Conservation (phyloP, 1,140 invertebrate species). For the Leptestheria dahalacensis region DNA sequence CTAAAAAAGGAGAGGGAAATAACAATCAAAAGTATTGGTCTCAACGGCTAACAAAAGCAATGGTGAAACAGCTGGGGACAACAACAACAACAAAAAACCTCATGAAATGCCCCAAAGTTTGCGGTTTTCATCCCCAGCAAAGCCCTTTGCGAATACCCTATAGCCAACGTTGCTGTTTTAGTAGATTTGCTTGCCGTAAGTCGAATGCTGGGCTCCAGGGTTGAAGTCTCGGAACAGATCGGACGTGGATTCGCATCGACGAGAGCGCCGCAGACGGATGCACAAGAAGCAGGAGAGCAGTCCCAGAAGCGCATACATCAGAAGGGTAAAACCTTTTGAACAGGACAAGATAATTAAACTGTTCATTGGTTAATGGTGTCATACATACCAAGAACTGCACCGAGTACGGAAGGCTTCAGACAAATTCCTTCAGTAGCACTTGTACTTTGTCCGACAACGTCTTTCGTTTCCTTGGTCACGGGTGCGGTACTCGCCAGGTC, state of each 20-base stretch:
- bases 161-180: too few relatives aligned
- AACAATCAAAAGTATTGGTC: too few relatives aligned
- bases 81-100: too few relatives aligned
- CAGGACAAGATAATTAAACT: neutral
- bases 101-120: too few relatives aligned
- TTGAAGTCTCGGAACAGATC: neutral
- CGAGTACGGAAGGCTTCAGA: constrained; percentile 5
- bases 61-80: too few relatives aligned
- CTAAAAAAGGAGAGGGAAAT: too few relatives aligned
- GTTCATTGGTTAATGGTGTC: neutral
- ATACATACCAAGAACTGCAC: constrained; percentile 7
- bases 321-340: constrained; percentile 2
- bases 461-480: neutral
- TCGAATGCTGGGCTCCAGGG: neutral
- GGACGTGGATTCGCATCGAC: neutral
- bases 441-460: neutral
- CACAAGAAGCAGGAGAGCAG: constrained; percentile 8
- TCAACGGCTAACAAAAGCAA: too few relatives aligned
- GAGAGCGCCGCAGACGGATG: constrained; percentile 9
- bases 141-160: too few relatives aligned
- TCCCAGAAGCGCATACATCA: constrained; percentile 6
- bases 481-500: constrained; percentile 31
- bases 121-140: too few relatives aligned
- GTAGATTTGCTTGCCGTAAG: neutral
- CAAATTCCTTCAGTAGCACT: constrained; percentile 5